Conservation (phyloP, 2,888 invertebrate genomes). For the Thymelicus acteon region DNA sequence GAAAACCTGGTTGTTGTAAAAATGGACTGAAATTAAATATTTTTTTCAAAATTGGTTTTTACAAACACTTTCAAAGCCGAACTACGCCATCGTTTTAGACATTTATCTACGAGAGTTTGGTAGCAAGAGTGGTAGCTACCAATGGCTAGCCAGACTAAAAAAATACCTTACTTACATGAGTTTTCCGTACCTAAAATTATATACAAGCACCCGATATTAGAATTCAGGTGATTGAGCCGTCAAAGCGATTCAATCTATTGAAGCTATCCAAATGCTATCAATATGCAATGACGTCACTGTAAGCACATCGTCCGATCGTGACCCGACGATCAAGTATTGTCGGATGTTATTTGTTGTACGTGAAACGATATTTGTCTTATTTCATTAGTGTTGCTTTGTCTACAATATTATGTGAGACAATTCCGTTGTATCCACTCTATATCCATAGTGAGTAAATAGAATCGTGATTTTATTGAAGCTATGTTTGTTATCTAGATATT, state of each 20-base stretch:
- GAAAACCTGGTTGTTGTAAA: too few species aligned
- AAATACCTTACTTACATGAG: too few species aligned
- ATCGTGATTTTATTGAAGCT: neutral
- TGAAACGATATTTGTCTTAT: conserved; percentile 24
- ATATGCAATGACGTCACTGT: conserved; percentile 42
- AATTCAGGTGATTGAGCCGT: conserved; percentile 10
- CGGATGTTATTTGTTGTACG: conserved; percentile 24
- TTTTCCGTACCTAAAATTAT: neutral
- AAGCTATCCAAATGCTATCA: conserved; percentile 33
- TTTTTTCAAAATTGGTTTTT: too few species aligned
- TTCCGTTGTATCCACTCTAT: neutral
- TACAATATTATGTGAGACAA: neutral
- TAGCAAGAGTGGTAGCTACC: too few species aligned
- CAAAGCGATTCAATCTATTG: conserved; percentile 13
- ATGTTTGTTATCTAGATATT: neutral
- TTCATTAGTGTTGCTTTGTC: conserved; percentile 1
- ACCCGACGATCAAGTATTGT: conserved; percentile 40
- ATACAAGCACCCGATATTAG: neutral
- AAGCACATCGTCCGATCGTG: conserved; percentile 41
- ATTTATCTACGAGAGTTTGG: too few species aligned
- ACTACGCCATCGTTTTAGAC: too few species aligned
- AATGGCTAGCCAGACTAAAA: too few species aligned
- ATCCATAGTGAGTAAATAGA: neutral
- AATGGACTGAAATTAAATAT: too few species aligned
- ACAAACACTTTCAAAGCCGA: too few species aligned